Evolutionary conservation across 1,140 invertebrate species (phyloP).

Genomic region (Homarus americanus): DNA sequence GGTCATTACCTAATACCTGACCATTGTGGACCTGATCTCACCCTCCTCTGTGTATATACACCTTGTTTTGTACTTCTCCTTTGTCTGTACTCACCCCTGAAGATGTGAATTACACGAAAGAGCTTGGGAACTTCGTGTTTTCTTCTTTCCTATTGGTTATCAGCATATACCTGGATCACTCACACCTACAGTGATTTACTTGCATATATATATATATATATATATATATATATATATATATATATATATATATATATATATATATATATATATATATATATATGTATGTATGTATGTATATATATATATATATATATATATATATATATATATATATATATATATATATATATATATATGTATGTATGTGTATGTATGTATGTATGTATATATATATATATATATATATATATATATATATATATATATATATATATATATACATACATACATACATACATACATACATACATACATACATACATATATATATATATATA

Average conservation of each 20-base stretch:
- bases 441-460: not conserved
- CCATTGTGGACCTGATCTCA: too few species aligned
- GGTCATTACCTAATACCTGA: too few species aligned
- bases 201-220: too few species aligned
- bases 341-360: conserved; percentile 32
- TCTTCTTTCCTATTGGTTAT: too few species aligned
- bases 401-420: not conserved
- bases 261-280: conserved; percentile 7
- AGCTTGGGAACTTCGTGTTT: too few species aligned
- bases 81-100: too few species aligned
- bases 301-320: conserved; percentile 29
- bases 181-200: too few species aligned
- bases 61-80: too few species aligned
- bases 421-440: conserved; percentile 1
- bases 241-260: conserved; percentile 9
- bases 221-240: too few species aligned
- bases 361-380: conserved; percentile 35
- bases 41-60: too few species aligned
- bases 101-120: too few species aligned
- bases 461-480: conserved; percentile 6
- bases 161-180: too few species aligned
- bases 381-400: not conserved
- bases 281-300: conserved; percentile 9
- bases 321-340: conserved; percentile 32
- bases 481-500: not conserved